A percentile compares a stretch with the other conserved stretches of the same genome.
These are phyloP conservation scores for Cartodere bifasciata DNA, from an alignment of 2,888 invertebrate genomes.

Conservation along the genomic window DNA sequence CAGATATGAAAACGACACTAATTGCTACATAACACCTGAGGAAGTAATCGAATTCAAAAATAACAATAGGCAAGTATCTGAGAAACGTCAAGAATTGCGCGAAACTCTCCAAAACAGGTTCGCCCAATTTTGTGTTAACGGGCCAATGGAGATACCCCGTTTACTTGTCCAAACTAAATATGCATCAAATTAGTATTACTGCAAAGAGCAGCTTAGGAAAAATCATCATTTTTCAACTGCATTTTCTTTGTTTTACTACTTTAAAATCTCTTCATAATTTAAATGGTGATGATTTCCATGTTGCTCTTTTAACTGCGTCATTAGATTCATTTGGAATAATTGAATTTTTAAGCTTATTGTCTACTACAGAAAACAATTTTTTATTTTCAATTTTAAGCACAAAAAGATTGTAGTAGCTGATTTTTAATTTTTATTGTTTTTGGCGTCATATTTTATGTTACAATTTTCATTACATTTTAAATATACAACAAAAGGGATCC, in stretches of 20 bases:
- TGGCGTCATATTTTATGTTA: too few relatives aligned
- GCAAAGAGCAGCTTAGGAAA: background rate
- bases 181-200: conserved; percentile 27
- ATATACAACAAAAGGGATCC: too few relatives aligned
- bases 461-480: too few relatives aligned
- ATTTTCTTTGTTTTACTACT: conserved; percentile 6
- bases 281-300: background rate
- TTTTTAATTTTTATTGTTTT: too few relatives aligned
- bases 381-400: too few relatives aligned
- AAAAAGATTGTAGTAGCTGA: too few relatives aligned
- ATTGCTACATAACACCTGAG: conserved; percentile 74
- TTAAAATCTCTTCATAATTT: conserved; percentile 7
- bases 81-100: conserved; percentile 69
- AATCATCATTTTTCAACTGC: conserved; percentile 7
- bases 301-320: too few relatives aligned
- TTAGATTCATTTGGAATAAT: too few relatives aligned
- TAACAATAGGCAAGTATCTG: conserved; percentile 61
- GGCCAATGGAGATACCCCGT: conserved; percentile 34
- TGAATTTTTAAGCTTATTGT: too few relatives aligned
- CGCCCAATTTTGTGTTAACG: conserved; percentile 58
- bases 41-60: conserved; percentile 80
- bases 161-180: conserved; percentile 31
- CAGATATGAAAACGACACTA: conserved; percentile 60
- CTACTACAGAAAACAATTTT: too few relatives aligned
- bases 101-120: conserved; percentile 73